A percentile compares a stretch with the other conserved stretches of the same genome.
Conservation (phyloP, 2,888 invertebrate species). For the Stegana nigrithorax region DNA sequence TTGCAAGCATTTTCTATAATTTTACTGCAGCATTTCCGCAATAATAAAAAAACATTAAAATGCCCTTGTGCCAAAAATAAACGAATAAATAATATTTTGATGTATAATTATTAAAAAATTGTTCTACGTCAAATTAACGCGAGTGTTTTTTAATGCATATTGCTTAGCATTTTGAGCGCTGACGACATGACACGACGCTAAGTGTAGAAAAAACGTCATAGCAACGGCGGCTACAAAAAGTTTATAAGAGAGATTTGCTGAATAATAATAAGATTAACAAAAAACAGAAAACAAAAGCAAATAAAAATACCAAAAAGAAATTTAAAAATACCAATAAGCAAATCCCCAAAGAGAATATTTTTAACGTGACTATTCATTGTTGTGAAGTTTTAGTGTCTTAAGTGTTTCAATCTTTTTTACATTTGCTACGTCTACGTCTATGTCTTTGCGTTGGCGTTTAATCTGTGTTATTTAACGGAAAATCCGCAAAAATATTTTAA, state of each 20-base stretch:
- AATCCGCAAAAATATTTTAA: not conserved
- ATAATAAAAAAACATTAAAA: not conserved
- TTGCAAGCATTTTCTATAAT: too few species aligned
- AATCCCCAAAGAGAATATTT: not conserved
- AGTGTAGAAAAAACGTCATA: slow-evolving; percentile 6
- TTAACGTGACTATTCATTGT: slow-evolving; percentile 7
- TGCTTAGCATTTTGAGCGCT: too few species aligned
- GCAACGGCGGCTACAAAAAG: not conserved
- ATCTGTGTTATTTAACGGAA: slow-evolving; percentile 21
- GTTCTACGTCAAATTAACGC: not conserved
- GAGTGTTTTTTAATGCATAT: too few species aligned
- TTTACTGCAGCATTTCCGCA: too few species aligned
- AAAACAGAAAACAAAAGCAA: not conserved
- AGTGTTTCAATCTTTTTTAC: too few species aligned
- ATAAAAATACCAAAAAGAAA: not conserved
- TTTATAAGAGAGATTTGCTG: not conserved
- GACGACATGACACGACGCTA: too few species aligned
- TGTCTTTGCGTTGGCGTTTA: slow-evolving; percentile 26
- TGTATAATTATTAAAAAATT: not conserved
- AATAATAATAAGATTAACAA: not conserved
- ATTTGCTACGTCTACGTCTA: too few species aligned
- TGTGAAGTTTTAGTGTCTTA: slow-evolving; percentile 11
- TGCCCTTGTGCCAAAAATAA: too few species aligned
- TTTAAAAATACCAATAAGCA: not conserved
- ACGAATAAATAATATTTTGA: not conserved